Evolutionary conservation across 2,113 vertebrate genomes (phyloP).

Genomic region (Strix uralensis): DNA sequence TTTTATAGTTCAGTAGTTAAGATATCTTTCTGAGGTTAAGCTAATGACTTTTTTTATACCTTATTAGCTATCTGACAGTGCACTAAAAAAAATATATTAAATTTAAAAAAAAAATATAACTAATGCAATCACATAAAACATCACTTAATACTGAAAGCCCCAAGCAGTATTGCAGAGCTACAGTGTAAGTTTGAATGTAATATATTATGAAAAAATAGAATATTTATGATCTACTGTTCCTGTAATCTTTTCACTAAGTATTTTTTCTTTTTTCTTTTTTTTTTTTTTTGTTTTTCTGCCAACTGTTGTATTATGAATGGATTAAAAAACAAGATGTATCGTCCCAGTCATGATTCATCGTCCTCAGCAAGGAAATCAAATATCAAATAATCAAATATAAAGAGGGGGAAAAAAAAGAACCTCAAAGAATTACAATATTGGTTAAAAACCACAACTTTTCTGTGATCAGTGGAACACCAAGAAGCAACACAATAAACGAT

Average conservation of each 20-base stretch:
- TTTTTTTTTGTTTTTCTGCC: neutral
- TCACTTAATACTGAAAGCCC: neutral
- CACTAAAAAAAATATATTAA: constrained; percentile 63
- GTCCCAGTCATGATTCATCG: neutral
- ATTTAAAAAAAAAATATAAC: neutral
- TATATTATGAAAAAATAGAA: neutral
- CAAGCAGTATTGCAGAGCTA: neutral
- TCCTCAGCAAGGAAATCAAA: neutral
- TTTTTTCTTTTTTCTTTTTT: neutral
- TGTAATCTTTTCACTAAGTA: neutral
- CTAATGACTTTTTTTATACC: constrained; percentile 67
- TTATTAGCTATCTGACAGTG: constrained; percentile 64
- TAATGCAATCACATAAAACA: constrained; percentile 18
- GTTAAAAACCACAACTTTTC: neutral
- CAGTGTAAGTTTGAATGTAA: neutral
- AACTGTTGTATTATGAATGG: neutral
- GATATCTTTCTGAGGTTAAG: constrained; percentile 61
- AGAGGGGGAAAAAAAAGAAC: neutral
- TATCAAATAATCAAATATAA: neutral
- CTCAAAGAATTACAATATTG: accelerated
- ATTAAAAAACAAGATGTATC: neutral
- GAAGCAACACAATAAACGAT: neutral
- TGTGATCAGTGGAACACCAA: neutral
- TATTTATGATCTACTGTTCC: neutral
- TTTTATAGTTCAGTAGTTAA: constrained; percentile 67